Evolutionary conservation across 2,888 invertebrate genomes (phyloP), one percentile per base, ranked within the genome.

Genomic region (Polydrusus cervinus): DNA sequence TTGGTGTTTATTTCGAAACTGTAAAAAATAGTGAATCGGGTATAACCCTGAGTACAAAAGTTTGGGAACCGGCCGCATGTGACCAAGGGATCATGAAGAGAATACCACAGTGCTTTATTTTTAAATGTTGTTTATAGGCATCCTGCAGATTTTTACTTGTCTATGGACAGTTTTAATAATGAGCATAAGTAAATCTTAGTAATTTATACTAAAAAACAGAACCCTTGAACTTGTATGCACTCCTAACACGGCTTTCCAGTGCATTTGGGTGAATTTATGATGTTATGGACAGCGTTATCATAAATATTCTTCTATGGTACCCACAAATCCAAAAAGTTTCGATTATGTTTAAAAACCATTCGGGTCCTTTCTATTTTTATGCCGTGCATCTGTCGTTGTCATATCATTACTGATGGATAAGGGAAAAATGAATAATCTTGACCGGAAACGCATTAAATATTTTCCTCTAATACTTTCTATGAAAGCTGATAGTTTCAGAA

Each of bases 121-220:
- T 85, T 81, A 81, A 84, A 81, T 85, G 83, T 84, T 86, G 82
- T 82, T 84, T 84, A 84, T 82, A 83, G 81, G 81, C 82, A 83
- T 85, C 86, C 86, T 86, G 87, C 87, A 87, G 87, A 87, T 87
- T 87, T 84, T 86, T 84, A 87, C 87, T 87, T 87, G 86, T 82
- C 84, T 83, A 82, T 81, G 84, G 82, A 79, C 80, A 55, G 49
- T 69, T 71, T 69, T 68, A 67, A 69, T 73, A 66, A 71, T 67
- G 61, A 76, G 73, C 68, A 57, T 40, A 45, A 69, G 66, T 66
- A 65, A 18, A 45, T 30, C 25, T 55, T 5, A 55, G 18, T 25
- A 7, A 18, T n/a, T 30, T 20, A 25, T 55, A 6, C 3, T 3
- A 16, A 47, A 6, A 3, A 16, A 5, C 16, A 43, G 43, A 43